phyloP scores from a whole-genome alignment of 2,797 vertebrate species.

The Luscinia megarhynchos region DNA sequence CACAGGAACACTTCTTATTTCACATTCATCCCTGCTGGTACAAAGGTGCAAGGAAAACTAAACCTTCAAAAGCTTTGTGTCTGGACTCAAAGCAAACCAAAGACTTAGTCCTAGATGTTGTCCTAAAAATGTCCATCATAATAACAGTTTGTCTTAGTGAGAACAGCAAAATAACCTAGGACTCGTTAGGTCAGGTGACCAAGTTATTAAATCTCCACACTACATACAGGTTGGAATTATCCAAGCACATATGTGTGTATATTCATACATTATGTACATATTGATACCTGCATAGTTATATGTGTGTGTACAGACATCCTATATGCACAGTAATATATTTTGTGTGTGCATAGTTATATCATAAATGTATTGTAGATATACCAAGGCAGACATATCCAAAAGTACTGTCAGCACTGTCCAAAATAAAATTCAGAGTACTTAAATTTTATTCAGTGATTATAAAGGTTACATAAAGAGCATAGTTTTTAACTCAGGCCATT shows the following conservation, averaged over 20 bases:
- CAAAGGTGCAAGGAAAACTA: not conserved
- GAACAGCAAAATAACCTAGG: not conserved
- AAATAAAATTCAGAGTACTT: not conserved
- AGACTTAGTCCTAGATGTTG: not conserved
- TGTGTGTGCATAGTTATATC: not conserved
- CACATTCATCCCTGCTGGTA: not conserved
- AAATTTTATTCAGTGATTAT: not conserved
- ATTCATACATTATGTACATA: too few relatives aligned
- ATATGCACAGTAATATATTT: not conserved
- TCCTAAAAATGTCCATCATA: not conserved
- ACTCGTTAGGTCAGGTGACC: not conserved
- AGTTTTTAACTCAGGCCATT: not conserved
- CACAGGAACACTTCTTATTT: not conserved
- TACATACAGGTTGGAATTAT: not conserved
- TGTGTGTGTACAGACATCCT: not conserved
- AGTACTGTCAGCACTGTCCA: not conserved
- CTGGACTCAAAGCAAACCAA: not conserved
- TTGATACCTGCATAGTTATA: not conserved
- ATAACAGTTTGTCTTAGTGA: not conserved
- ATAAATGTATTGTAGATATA: not conserved
- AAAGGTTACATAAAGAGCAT: not conserved
- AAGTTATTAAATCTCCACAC: not conserved
- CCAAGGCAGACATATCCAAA: not conserved
- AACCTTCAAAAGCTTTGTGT: not conserved
- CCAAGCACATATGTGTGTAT: not conserved